Percentiles rank a stretch among this genome's conserved stretches.
phyloP scores from a whole-genome alignment of 1,140 invertebrate species.

The Eurosta solidaginis region DNA sequence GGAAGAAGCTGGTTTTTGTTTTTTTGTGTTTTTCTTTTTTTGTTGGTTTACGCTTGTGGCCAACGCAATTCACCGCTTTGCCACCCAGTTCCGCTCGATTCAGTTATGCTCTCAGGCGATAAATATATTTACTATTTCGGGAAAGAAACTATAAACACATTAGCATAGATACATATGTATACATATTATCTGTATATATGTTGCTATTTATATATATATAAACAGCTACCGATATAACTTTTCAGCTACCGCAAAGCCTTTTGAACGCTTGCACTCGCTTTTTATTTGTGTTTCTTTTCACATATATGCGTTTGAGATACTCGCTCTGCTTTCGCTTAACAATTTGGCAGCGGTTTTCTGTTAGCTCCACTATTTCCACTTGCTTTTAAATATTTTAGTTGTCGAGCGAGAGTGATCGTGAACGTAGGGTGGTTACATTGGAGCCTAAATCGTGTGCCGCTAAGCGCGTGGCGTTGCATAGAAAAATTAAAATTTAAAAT shows the following conservation, averaged over 20 bases:
- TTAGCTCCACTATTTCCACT: not conserved
- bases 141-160: not conserved
- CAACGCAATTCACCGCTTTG: not conserved
- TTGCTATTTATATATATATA: too few relatives aligned
- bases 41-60: not conserved
- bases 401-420: not conserved
- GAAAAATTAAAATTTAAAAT: not conserved
- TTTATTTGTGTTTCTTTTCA: not conserved
- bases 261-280: not conserved
- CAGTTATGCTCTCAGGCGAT: not conserved
- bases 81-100: not conserved
- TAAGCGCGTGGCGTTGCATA: not conserved
- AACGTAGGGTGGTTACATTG: constrained; percentile 8
- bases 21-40: too few relatives aligned
- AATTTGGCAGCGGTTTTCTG: too few relatives aligned
- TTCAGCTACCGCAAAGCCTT: too few relatives aligned
- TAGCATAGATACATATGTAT: not conserved
- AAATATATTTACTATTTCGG: constrained; percentile 4
- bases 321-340: too few relatives aligned
- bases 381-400: not conserved
- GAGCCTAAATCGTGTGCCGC: not conserved
- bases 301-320: too few relatives aligned
- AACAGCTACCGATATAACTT: too few relatives aligned
- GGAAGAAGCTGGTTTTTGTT: too few relatives aligned
- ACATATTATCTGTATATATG: too few relatives aligned